phyloP scores from a whole-genome alignment of 2,797 vertebrate species.

The Argentina silus region DNA sequence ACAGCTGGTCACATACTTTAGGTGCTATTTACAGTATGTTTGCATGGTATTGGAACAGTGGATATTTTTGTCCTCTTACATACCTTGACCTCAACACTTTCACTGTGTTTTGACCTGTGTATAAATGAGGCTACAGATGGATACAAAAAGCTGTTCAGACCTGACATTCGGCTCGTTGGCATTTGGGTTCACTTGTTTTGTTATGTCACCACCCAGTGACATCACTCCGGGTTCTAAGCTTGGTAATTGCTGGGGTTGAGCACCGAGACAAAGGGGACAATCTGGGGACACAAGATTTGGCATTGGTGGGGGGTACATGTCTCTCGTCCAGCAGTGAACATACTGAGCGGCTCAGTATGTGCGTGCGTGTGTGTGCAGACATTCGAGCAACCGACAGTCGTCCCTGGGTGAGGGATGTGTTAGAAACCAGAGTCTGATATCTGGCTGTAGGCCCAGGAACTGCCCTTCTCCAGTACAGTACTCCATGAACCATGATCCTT shows the following conservation, averaged over 20 bases:
- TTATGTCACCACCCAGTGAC: not conserved
- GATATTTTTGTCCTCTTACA: constrained; percentile 13
- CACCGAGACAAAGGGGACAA: not conserved
- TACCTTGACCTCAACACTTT: constrained; percentile 16
- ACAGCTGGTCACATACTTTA: not conserved
- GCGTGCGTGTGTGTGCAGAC: constrained; percentile 5
- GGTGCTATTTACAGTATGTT: constrained; percentile 18
- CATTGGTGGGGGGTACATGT: not conserved
- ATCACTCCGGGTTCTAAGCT: not conserved
- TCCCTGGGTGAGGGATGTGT: constrained; percentile 10
- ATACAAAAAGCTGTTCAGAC: not conserved
- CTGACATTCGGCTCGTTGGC: not conserved
- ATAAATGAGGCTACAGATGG: not conserved
- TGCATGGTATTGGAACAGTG: constrained; percentile 9
- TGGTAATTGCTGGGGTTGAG: not conserved
- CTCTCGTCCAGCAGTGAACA: not conserved
- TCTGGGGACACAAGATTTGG: not conserved
- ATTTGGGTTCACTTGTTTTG: not conserved
- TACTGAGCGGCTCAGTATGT: constrained; percentile 9
- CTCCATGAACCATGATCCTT: not conserved
- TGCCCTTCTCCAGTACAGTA: constrained; percentile 8
- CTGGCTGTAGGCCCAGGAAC: constrained; percentile 10
- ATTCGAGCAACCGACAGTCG: constrained; percentile 13
- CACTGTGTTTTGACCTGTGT: constrained; percentile 8
- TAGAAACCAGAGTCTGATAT: constrained; percentile 32